phyloP scores from a whole-genome alignment of 2,888 invertebrate species.

The Heptascelio sp. region DNA sequence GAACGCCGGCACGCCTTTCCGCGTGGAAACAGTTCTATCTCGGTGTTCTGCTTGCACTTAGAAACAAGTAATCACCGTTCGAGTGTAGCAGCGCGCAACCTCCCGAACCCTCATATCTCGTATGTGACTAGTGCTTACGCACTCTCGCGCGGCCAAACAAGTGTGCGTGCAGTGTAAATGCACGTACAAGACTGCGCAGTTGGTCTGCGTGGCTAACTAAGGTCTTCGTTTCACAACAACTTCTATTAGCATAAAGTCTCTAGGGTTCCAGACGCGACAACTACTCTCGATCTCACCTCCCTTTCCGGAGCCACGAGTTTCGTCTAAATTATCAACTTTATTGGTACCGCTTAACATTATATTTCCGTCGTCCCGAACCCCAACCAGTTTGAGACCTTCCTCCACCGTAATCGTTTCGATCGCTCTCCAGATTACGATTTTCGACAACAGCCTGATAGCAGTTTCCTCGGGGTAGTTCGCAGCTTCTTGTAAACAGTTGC shows the following conservation, averaged over 20 bases:
- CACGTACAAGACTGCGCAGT: slow-evolving; percentile 33
- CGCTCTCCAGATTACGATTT: slow-evolving; percentile 26
- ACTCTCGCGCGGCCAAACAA: slow-evolving; percentile 22
- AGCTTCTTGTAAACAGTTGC: slow-evolving; percentile 14
- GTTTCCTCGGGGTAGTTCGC: slow-evolving; percentile 2
- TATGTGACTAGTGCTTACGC: slow-evolving; percentile 45
- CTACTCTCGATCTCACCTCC: slow-evolving; percentile 73
- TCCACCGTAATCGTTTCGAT: slow-evolving; percentile 28
- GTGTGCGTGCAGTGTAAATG: slow-evolving; percentile 32
- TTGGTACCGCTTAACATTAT: slow-evolving; percentile 76
- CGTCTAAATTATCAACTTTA: slow-evolving; percentile 80
- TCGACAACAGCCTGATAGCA: slow-evolving; percentile 17
- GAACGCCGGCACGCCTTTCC: too few species aligned
- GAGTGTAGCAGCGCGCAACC: slow-evolving; percentile 61
- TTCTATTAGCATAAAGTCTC: slow-evolving; percentile 81
- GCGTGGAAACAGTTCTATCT: slow-evolving; percentile 53
- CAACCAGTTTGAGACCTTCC: slow-evolving; percentile 13
- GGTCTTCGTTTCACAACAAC: slow-evolving; percentile 75
- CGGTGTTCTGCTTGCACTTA: slow-evolving; percentile 71
- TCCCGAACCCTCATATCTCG: slow-evolving; percentile 42
- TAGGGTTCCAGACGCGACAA: slow-evolving; percentile 78
- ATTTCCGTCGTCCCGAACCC: slow-evolving; percentile 51
- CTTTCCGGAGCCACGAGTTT: slow-evolving; percentile 59
- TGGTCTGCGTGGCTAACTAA: slow-evolving; percentile 62
- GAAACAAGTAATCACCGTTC: slow-evolving; percentile 74